Percentiles rank a stretch among this genome's conserved stretches.
Evolutionary conservation across 2,797 vertebrate genomes (phyloP).

Genomic region (Neosilurus hyrtlii): DNA sequence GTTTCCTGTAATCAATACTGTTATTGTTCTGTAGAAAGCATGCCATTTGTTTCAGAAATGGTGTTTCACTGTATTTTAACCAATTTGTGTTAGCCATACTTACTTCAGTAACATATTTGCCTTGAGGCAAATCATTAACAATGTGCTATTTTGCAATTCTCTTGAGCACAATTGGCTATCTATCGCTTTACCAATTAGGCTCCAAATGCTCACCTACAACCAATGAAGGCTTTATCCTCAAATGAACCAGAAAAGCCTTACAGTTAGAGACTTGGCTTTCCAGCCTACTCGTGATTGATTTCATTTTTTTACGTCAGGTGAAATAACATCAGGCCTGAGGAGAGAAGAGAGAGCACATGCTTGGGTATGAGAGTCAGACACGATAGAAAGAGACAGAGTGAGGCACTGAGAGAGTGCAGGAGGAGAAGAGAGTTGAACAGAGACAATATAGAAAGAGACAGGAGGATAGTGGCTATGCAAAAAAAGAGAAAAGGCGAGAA

Average conservation of each 20-base stretch:
- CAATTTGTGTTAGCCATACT: not conserved
- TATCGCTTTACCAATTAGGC: constrained; percentile 20
- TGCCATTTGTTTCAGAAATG: not conserved
- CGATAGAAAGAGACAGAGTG: constrained; percentile 29
- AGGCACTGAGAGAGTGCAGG: constrained; percentile 8
- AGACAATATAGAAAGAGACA: constrained; percentile 16
- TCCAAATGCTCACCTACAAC: constrained; percentile 24
- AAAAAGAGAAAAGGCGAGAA: constrained; percentile 10
- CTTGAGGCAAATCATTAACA: constrained; percentile 22
- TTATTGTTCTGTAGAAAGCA: not conserved
- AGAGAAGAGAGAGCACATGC: not conserved
- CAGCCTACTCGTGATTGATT: constrained; percentile 30
- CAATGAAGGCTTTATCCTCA: constrained; percentile 32
- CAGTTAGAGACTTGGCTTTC: constrained; percentile 22
- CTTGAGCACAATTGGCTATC: constrained; percentile 4
- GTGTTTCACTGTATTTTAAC: not conserved
- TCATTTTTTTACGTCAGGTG: constrained; percentile 28
- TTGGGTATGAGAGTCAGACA: constrained; percentile 12
- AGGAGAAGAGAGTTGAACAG: not conserved
- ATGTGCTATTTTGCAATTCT: not conserved
- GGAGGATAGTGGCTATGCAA: not conserved
- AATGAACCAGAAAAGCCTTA: constrained; percentile 32
- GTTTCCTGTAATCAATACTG: not conserved
- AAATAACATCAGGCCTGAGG: constrained; percentile 29
- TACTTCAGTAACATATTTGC: not conserved